Conservation (phyloP, 2,113 vertebrate genomes). For the Baryphthengus martii region DNA sequence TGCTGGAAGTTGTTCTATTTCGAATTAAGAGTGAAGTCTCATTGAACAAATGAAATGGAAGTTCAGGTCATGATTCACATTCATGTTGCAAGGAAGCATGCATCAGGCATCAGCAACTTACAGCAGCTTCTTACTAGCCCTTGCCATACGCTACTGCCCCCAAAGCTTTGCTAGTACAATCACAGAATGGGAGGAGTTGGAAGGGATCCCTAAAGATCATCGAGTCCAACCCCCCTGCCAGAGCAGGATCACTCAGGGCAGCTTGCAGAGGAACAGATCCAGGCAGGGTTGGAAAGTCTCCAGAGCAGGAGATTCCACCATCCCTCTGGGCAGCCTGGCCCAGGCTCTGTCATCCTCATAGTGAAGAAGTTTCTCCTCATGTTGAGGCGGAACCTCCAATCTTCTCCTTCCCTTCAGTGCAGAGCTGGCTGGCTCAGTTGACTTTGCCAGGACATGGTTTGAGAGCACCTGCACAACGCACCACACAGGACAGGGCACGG, state of each 20-base stretch:
- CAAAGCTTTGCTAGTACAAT: neutral
- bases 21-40: neutral
- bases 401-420: neutral
- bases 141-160: neutral
- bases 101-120: neutral
- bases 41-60: neutral
- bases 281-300: too few species aligned
- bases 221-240: too few species aligned
- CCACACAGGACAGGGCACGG: neutral
- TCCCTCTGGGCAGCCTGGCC: too few species aligned
- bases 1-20: neutral
- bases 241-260: too few species aligned
- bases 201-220: too few species aligned
- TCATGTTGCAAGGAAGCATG: neutral
- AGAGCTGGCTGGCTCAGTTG: neutral
- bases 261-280: too few species aligned
- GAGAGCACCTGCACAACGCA: neutral
- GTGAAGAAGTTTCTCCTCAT: too few species aligned
- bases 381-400: too few species aligned
- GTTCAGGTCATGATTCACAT: neutral
- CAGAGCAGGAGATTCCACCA: too few species aligned
- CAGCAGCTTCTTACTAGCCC: neutral
- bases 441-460: neutral
- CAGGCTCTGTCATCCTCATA: too few species aligned
- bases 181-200: too few species aligned